A percentile compares a stretch with the other conserved stretches of the same genome.
Conservation (phyloP, 2,113 vertebrate species). For the Rhea pennata region DNA sequence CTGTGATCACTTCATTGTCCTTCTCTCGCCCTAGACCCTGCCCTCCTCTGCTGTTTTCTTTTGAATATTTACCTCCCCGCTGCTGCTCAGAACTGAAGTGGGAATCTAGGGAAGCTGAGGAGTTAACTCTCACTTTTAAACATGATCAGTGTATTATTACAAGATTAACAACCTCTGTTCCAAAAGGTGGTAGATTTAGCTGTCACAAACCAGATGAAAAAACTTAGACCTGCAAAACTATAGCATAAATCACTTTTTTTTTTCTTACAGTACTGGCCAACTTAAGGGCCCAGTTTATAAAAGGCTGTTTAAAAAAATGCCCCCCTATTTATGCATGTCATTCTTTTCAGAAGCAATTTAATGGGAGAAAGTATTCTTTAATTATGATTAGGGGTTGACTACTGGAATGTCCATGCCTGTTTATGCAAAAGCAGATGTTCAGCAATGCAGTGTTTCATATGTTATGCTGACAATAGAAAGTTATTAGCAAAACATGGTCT, state of each 20-base stretch:
- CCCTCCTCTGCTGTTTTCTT: not conserved
- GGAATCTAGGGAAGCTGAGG: not conserved
- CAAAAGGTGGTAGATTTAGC: not conserved
- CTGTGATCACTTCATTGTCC: not conserved
- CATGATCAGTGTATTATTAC: not conserved
- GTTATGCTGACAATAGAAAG: constrained; percentile 17
- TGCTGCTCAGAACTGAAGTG: not conserved
- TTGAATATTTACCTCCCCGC: not conserved
- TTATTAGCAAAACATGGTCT: constrained; percentile 21
- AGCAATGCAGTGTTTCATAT: not conserved
- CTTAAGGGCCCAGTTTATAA: not conserved
- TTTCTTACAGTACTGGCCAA: not conserved
- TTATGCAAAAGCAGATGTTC: constrained; percentile 50
- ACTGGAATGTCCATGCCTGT: constrained; percentile 8
- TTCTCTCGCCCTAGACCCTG: not conserved
- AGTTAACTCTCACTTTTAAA: not conserved
- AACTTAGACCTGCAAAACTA: not conserved
- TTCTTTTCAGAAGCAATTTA: constrained; percentile 22
- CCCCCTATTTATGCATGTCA: not conserved
- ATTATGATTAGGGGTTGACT: not conserved
- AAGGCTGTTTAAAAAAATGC: not conserved
- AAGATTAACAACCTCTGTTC: not conserved
- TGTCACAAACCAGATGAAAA: not conserved
- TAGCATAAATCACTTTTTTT: not conserved
- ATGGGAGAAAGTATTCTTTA: not conserved